These are phyloP conservation scores for Tokudaia muenninki DNA, from an alignment of 2,797 vertebrate species.

Conservation along the genomic window DNA sequence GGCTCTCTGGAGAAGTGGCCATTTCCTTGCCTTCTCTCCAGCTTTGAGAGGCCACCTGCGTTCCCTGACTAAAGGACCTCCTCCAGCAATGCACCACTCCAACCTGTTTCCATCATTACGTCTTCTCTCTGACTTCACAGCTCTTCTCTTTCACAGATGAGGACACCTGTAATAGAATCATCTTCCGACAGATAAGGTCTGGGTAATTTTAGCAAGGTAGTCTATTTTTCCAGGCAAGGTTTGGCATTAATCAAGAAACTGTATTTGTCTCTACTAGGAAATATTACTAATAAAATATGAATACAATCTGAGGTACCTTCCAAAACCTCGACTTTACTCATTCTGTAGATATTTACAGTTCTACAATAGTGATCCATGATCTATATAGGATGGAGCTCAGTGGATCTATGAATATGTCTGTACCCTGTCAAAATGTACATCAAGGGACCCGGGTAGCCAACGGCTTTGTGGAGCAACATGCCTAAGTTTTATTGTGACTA, in stretches of 20 bases:
- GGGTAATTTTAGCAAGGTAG: conserved; percentile 33
- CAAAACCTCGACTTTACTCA: conserved; percentile 42
- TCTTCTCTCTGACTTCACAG: background rate
- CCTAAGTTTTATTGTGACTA: no score
- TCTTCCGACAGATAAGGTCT: conserved; percentile 49
- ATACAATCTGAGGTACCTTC: background rate
- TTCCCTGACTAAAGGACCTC: background rate
- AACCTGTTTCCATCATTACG: background rate
- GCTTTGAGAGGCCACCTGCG: background rate
- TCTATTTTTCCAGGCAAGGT: conserved; percentile 41
- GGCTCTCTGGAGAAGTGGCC: background rate
- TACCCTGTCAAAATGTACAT: background rate
- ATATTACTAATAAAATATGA: conserved; percentile 65
- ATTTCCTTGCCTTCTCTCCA: background rate
- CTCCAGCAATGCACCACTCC: background rate
- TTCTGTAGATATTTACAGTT: conserved; percentile 23
- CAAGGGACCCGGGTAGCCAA: background rate
- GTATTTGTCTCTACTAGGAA: conserved; percentile 43
- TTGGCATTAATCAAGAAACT: conserved; percentile 52
- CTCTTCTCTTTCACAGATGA: background rate
- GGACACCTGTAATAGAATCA: background rate
- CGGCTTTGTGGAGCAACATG: no score
- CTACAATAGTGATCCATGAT: background rate
- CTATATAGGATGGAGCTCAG: background rate
- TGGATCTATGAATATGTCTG: conserved; percentile 2